Percentiles rank a stretch among this genome's conserved stretches.
Conservation (phyloP, 2,888 invertebrate genomes). For the Chrysolina americana region DNA sequence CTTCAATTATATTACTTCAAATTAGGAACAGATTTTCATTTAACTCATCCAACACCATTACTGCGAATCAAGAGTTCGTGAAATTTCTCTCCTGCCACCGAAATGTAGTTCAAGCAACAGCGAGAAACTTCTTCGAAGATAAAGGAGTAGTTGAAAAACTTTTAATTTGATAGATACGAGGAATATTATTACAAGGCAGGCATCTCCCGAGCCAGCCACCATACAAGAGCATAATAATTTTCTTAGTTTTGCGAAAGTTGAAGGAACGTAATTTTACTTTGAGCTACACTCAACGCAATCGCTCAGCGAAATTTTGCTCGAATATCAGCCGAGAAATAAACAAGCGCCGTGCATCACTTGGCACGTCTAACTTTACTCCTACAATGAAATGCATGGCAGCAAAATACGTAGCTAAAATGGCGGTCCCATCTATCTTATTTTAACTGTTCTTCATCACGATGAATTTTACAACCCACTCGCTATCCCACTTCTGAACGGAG, state of each 20-base stretch:
- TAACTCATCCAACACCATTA: neutral
- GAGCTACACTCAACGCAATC: constrained; percentile 63
- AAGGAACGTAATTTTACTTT: constrained; percentile 68
- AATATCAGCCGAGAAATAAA: constrained; percentile 45
- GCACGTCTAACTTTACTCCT: constrained; percentile 49
- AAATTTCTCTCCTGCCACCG: constrained; percentile 15
- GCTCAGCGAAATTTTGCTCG: constrained; percentile 54
- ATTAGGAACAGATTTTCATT: neutral
- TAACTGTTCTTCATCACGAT: constrained; percentile 66
- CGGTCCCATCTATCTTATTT: constrained; percentile 68
- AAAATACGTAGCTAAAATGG: constrained; percentile 67
- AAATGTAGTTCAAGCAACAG: constrained; percentile 36
- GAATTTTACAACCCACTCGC: constrained; percentile 56
- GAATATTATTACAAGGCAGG: constrained; percentile 46
- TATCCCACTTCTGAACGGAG: constrained; percentile 35
- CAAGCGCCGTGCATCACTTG: constrained; percentile 42
- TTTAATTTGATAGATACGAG: constrained; percentile 48
- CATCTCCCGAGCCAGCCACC: constrained; percentile 55
- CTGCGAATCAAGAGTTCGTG: constrained; percentile 8
- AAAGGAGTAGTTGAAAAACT: constrained; percentile 46
- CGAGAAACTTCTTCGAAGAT: constrained; percentile 41
- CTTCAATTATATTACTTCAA: neutral
- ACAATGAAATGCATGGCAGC: constrained; percentile 68
- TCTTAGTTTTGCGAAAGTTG: constrained; percentile 68
- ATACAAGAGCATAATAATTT: constrained; percentile 64